Evolutionary conservation across 1,140 invertebrate genomes (phyloP), one percentile per base, ranked within the genome.

Genomic region (Dolichoris vasculosae): DNA sequence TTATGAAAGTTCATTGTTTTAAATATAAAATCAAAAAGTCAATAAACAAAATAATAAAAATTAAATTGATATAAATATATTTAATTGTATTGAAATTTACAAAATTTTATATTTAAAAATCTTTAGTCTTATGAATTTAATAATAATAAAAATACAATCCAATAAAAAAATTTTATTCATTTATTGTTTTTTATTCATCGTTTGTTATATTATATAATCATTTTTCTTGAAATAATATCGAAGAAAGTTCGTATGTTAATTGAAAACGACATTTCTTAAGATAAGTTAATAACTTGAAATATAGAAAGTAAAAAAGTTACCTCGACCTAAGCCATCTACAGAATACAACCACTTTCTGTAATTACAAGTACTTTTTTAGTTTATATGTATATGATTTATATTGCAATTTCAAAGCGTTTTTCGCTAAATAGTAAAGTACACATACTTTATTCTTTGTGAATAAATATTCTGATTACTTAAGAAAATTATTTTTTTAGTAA

Each of bases 281-380:
- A 20, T 79, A 63, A 84, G 46, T 84, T 64, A 35, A 23, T 51
- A 84, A 84, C 77, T 84, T 79, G 43, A 80, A 80, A 79, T 73
- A 38, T 80, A 30, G 48, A 79, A 80, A 84, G 64, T 67, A 67
- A 32, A 79, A 80, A 84, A 84, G 76, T 80, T 84, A 84, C 63
- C 17, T 63, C 40, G 40, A 64, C 20, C 23, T 43, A 23, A 84
- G 59, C 43, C 73, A 64, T 30, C 43, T 78, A 38, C 32, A 23
- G 75, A 84, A 84, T 84, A 40, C 30, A 78, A 63, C 82, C 75
- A 84, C 82, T 84, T 84, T 77, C 82, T 78, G 82, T 78, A 84
- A 84, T 84, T 84, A 84, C 75, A 84, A 69, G 59, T 32, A 38
- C 46, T 84, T 23, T n/a, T n/a, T n/a, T n/a, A n/a, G n/a, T n/a